These are phyloP conservation scores for Entomobrya proxima DNA, from an alignment of 2,888 invertebrate species.

Conservation along the genomic window DNA sequence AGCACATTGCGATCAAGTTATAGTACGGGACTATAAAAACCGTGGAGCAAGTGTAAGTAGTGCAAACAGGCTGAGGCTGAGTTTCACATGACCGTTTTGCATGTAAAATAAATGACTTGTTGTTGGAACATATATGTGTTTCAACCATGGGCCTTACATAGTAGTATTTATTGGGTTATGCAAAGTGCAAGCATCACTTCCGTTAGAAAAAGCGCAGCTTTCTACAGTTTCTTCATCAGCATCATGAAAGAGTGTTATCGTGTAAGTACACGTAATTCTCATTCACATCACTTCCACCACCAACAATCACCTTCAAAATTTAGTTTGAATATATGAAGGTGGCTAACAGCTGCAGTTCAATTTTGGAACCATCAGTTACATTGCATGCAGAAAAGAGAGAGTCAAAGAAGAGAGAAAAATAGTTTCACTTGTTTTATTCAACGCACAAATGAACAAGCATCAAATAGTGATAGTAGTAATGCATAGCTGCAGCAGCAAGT, in stretches of 20 bases:
- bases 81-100: neutral
- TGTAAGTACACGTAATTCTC: neutral
- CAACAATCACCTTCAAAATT: neutral
- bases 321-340: neutral
- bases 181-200: neutral
- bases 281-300: neutral
- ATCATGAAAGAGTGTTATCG: neutral
- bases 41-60: neutral
- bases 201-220: neutral
- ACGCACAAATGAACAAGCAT: no score
- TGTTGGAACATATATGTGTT: neutral
- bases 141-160: neutral
- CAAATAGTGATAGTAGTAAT: no score
- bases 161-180: neutral
- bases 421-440: no score
- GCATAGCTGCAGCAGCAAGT: no score
- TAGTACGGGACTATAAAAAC: neutral
- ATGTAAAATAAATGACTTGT: slow-evolving; percentile 21
- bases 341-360: neutral
- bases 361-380: neutral
- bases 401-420: no score
- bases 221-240: neutral
- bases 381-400: neutral
- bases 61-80: neutral
- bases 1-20: neutral